Conservation (phyloP, 2,888 invertebrate genomes). For the Cryptocephalus primarius region DNA sequence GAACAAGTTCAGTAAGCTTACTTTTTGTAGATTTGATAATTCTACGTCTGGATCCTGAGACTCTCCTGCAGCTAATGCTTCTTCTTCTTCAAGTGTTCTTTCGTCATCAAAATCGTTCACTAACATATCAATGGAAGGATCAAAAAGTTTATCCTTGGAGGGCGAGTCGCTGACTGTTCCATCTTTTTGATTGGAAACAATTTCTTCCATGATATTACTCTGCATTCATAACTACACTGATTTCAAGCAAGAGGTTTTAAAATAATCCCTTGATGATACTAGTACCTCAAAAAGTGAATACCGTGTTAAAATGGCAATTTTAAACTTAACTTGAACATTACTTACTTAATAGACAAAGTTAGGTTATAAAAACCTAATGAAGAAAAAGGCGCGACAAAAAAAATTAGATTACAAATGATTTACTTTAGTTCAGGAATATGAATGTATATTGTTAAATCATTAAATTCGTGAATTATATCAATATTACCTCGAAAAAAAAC, state of each 20-base stretch:
- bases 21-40: constrained; percentile 75
- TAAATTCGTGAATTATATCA: background rate
- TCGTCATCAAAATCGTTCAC: constrained; percentile 97
- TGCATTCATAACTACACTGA: constrained; percentile 16
- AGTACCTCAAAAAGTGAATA: too few relatives aligned
- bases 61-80: constrained; percentile 82
- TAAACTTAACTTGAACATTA: too few relatives aligned
- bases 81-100: constrained; percentile 92
- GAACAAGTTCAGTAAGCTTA: constrained; percentile 21
- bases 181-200: constrained; percentile 29
- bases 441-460: too few relatives aligned
- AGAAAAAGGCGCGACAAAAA: background rate
- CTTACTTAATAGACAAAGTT: background rate
- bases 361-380: constrained; percentile 4
- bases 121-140: constrained; percentile 92
- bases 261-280: too few relatives aligned
- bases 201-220: constrained; percentile 31
- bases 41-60: constrained; percentile 78
- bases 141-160: constrained; percentile 57
- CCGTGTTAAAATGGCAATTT: too few relatives aligned
- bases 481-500: background rate
- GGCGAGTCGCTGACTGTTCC: constrained; percentile 29
- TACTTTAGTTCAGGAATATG: background rate
- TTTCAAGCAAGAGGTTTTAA: too few relatives aligned
- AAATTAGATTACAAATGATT: background rate